A percentile compares a stretch with the other conserved stretches of the same genome.
Conservation (phyloP, 2,113 vertebrate genomes). For the Probosciger aterrimus region DNA sequence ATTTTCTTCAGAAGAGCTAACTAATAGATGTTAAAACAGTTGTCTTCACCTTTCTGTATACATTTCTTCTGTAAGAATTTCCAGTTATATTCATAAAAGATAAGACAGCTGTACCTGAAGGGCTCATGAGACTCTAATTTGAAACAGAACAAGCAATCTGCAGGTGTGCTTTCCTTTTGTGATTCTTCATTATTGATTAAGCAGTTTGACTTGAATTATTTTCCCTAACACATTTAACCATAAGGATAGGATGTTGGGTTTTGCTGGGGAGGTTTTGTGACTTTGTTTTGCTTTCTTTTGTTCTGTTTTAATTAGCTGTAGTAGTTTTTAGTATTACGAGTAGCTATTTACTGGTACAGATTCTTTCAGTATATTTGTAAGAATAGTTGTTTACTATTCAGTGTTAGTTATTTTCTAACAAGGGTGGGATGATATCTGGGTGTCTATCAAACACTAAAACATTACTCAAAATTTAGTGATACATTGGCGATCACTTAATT, state of each 20-base stretch:
- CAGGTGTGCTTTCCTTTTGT: neutral
- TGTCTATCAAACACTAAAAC: neutral
- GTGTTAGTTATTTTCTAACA: neutral
- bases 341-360: neutral
- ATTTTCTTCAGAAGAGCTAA: neutral
- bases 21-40: neutral
- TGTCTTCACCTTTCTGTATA: neutral
- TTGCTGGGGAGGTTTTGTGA: neutral
- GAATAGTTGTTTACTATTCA: neutral
- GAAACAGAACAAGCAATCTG: neutral
- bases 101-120: neutral
- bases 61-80: neutral
- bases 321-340: neutral
- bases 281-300: neutral
- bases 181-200: neutral
- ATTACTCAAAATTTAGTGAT: neutral
- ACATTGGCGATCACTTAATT: neutral
- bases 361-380: neutral
- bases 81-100: neutral
- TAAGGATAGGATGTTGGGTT: neutral
- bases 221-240: neutral
- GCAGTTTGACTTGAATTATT: neutral
- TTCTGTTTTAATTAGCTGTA: neutral
- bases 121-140: neutral
- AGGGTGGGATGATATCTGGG: neutral